Evolutionary conservation across 2,888 invertebrate species (phyloP).

Genomic region (Colletes collaris): DNA sequence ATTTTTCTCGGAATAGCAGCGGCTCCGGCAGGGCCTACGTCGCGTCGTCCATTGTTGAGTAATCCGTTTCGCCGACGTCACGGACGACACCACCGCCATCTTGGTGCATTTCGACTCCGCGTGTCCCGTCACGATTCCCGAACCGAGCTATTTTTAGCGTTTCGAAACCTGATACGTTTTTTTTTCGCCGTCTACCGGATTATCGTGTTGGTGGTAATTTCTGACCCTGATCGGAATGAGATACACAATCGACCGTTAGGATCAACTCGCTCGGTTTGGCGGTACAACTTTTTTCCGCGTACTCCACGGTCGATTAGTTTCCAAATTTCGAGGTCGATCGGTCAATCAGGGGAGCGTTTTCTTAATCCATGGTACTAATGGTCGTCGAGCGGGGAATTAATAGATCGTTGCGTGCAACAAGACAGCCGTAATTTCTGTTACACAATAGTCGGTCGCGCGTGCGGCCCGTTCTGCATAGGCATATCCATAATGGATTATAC

Average conservation of each 20-base stretch:
- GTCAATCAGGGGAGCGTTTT: constrained; percentile 8
- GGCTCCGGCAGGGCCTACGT: background rate
- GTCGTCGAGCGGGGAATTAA: constrained; percentile 34
- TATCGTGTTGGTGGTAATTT: too few relatives aligned
- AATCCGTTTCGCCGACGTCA: background rate
- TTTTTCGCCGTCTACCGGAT: too few relatives aligned
- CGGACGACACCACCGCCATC: background rate
- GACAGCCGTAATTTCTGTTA: constrained; percentile 46
- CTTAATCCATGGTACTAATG: constrained; percentile 34
- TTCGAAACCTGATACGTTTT: too few relatives aligned
- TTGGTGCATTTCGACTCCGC: too few relatives aligned
- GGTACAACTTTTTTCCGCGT: too few relatives aligned
- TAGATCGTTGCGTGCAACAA: constrained; percentile 32
- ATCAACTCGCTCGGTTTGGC: too few relatives aligned
- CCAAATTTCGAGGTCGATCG: background rate
- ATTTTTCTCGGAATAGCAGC: background rate
- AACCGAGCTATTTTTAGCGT: too few relatives aligned
- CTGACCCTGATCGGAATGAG: too few relatives aligned
- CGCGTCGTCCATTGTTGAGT: constrained; percentile 11
- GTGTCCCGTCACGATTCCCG: too few relatives aligned
- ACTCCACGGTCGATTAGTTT: too few relatives aligned
- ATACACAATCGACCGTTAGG: too few relatives aligned
- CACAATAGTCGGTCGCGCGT: constrained; percentile 39
- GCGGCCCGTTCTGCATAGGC: constrained; percentile 14
- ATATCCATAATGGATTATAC: constrained; percentile 38